Evolutionary conservation across 2,797 vertebrate genomes (phyloP), one percentile per base, ranked within the genome.

Genomic region (Crocidura indochinensis): DNA sequence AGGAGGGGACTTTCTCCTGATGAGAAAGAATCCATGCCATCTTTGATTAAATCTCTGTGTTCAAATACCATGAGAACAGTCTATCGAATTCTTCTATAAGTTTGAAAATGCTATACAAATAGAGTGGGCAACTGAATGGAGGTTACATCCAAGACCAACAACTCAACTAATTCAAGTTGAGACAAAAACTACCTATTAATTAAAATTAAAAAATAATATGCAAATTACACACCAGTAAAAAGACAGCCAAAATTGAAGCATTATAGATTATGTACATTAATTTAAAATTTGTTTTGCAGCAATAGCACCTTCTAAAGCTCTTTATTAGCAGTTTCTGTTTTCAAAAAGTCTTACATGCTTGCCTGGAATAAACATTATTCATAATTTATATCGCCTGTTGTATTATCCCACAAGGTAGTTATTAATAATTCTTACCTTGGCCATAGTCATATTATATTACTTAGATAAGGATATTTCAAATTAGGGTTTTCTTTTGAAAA

Each of bases 321-420:
- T 38, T 38, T 47, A 1, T 44, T 29, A 94, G 6, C 26, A 71
- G 6, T 29, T 65, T 38, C 29, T 15, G 11, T 47, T 68, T 83
- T 84, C 7, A 73, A 84, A 19, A 47, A 77, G 80, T 49, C 47
- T 76, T 93, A 64, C 10, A 53, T 27, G 27, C 15, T 27, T 73
- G 73, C 72, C 73, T 72, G 2, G 93, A 82, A 87, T 95, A 84
- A 94, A 87, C 29, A 62, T n/a, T 79, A 91, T 85, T 84, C 74
- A 93, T 87, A 93, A 92, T 92, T 94, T 20, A 95, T 75, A 83
- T 5, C 56, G 26, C 20, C 67, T 87, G 83, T 88, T 92, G 1
- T 76, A 10, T 38, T 82, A 15, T 62, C 4, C 94, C 83, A 83
- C 3, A 94, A 73, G 27, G 20, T 15, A 0, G 73, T 11, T 78